Evolutionary conservation across 2,888 invertebrate species (phyloP), one percentile per base, ranked within the genome.

Genomic region (Cloeon dipterum): DNA sequence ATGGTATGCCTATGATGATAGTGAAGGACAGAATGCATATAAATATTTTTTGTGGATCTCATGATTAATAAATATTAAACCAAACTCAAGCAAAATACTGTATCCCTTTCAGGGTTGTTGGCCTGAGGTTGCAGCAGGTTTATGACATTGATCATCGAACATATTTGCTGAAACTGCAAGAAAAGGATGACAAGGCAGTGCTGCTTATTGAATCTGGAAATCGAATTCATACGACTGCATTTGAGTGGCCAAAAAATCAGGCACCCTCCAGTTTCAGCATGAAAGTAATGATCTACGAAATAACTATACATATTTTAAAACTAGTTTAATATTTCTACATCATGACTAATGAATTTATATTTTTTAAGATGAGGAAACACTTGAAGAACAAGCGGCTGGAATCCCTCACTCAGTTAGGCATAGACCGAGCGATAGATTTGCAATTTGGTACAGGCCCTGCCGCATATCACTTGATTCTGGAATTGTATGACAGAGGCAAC

Each of bases 171-270:
- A 74, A 77, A 35, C 59, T 86, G 25, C 82, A 77, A 53, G 70
- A 79, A 42, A 74, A 75, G 1, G 89, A 91, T 51, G 74, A 81
- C 49, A 98, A 98, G 61, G 66, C 66, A 36, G 70, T 93, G 8
- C 59, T 98, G 20, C 58, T 99, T 5, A 57, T 98, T 21, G 98
- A 99, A 61, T 96, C 94, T 0, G 98, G 93, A 0, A 79, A 73
- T 46, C 65, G 94, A 40, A 75, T 98, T 41, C 98, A 98, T 52
- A 76, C 76, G 4, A 98, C 98, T 10, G 77, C 70, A 26, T 98
- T 88, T 59, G 94, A 96, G 53, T 98, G 98, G 96, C 94, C 96
- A 0, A 98, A 98, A 60, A 91, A 89, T 66, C 68, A 75, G 26
- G 82, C 81, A 5, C 94, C 88, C 1, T 91, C 89, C 0, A 88